Evolutionary conservation across 2,888 invertebrate species (phyloP).

Genomic region (Linyphia triangularis): DNA sequence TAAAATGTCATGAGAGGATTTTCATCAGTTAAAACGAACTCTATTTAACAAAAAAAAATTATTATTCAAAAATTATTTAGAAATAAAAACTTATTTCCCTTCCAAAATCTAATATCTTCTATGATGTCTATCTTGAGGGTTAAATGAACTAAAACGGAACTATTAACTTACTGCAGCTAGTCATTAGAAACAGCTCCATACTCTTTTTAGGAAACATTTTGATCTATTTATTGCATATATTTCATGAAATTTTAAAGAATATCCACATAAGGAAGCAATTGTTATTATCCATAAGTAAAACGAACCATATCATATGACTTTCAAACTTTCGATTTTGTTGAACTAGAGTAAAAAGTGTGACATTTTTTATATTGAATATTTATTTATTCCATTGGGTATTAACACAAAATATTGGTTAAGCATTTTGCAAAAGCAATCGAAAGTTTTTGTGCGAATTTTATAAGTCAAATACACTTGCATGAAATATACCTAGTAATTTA

Average conservation of each 20-base stretch:
- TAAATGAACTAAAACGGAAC: constrained; percentile 1
- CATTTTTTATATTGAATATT: background rate
- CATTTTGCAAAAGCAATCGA: background rate
- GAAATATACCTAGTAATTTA: background rate
- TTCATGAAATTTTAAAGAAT: constrained; percentile 38
- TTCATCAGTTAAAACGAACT: too few species aligned
- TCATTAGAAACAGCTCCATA: constrained; percentile 32
- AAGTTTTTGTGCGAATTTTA: background rate
- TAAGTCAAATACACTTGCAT: background rate
- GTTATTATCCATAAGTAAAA: background rate
- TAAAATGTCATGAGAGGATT: too few species aligned
- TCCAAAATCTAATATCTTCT: background rate
- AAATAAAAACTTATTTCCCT: too few species aligned
- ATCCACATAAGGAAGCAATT: background rate
- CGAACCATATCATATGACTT: constrained; percentile 31
- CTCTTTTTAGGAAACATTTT: constrained; percentile 39
- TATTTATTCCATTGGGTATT: background rate
- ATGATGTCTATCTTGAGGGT: constrained; percentile 31
- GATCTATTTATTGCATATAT: constrained; percentile 50
- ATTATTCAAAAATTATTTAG: too few species aligned
- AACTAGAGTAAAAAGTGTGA: background rate
- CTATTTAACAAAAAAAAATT: too few species aligned
- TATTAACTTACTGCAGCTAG: constrained; percentile 36
- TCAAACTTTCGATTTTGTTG: background rate
- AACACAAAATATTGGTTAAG: background rate